phyloP scores from a whole-genome alignment of 2,113 vertebrate genomes.

The Plecturocebus donacophilus region DNA sequence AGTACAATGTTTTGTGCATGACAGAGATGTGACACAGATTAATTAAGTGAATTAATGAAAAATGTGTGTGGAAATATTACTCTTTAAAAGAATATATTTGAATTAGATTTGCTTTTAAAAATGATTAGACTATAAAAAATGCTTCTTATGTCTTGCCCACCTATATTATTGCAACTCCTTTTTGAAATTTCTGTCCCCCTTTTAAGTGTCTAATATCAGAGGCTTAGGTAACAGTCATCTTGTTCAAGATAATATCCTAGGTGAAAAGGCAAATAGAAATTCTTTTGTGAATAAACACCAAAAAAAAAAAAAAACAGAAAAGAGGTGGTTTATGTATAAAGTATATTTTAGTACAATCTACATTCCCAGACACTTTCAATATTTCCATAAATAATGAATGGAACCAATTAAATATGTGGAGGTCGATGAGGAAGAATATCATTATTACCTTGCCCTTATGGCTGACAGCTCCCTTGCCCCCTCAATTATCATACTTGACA shows the following conservation, averaged over 20 bases:
- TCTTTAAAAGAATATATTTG: background rate
- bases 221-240: background rate
- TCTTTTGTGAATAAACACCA: background rate
- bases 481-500: background rate
- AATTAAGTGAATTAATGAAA: background rate
- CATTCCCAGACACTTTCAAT: background rate
- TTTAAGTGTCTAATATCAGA: background rate
- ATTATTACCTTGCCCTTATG: background rate
- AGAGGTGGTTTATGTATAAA: background rate
- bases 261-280: constrained; percentile 6
- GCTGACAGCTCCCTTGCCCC: background rate
- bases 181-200: background rate
- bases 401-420: background rate
- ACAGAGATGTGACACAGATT: background rate
- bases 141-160: background rate
- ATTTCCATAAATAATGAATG: background rate
- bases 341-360: constrained; percentile 1
- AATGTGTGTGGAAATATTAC: background rate
- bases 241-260: constrained; percentile 28
- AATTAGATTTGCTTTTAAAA: constrained; percentile 43
- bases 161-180: background rate
- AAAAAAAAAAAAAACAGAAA: background rate
- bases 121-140: constrained; percentile 30
- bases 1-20: background rate
- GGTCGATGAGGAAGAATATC: background rate